These are phyloP conservation scores for Epinephelus awoara DNA, from an alignment of 2,797 vertebrate genomes.

Conservation along the genomic window DNA sequence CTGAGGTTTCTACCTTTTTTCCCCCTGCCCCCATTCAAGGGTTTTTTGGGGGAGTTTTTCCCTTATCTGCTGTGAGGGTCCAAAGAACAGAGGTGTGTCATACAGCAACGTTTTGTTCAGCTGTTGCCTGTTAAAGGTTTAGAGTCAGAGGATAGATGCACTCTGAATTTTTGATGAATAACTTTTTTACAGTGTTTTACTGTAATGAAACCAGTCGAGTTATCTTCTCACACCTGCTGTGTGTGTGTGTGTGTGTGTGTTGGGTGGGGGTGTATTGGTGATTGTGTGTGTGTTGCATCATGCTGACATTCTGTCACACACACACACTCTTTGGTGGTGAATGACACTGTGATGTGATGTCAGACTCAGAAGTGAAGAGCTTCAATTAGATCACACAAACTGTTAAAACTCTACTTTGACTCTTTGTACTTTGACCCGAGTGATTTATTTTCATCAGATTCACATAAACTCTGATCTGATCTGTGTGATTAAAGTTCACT, in stretches of 20 bases:
- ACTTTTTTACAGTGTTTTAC: neutral
- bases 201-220: conserved; percentile 18
- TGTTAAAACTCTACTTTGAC: neutral
- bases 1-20: too few species aligned
- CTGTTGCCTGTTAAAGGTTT: neutral
- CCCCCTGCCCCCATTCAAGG: too few species aligned
- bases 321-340: conserved; percentile 25
- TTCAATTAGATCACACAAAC: conserved; percentile 28
- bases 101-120: neutral
- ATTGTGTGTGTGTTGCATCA: conserved; percentile 56
- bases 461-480: conserved; percentile 26
- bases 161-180: conserved; percentile 34
- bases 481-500: conserved; percentile 13
- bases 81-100: too few species aligned
- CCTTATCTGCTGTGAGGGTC: too few species aligned
- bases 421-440: neutral
- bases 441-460: conserved; percentile 15
- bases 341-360: conserved; percentile 36
- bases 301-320: conserved; percentile 59
- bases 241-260: conserved; percentile 11
- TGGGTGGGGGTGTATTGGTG: conserved; percentile 18
- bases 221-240: conserved; percentile 48
- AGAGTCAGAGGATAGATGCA: conserved; percentile 6
- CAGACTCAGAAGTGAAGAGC: conserved; percentile 21
- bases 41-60: too few species aligned